Base-by-base conservation (phyloP, 2,113 vertebrate species). In the Alethe castanea region DNA sequence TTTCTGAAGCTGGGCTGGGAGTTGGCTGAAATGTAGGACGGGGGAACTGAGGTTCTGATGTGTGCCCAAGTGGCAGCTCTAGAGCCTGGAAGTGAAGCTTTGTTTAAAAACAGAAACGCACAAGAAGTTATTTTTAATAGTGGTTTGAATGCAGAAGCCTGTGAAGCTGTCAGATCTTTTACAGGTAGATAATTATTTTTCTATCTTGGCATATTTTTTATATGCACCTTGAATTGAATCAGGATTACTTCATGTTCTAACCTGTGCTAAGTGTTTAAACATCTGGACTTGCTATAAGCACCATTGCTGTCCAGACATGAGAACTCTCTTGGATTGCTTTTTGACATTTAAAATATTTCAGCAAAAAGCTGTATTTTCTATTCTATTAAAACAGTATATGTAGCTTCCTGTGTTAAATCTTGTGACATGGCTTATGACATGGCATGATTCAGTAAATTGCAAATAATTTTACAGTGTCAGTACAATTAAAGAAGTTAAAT, bases 191-290 rank as follows among this genome's bases (percentile, higher is more conserved):
- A 33, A 71, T 14, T 71, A 10, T 52, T 67, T 88, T 94, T 73
- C 87, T 88, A 0, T 88, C 88, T 88, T 81, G 88, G 31, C 40
- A 35, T 88, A 24, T 77, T 70, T 91, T 93, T 90, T 71, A 36
- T 60, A 29, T 45, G 18, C 61, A 18, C 35, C 12, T 60, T 92
- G 93, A 81, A 54, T 67, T 78, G 67, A 86, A 86, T 86, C 69
- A 20, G n/a, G 85, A 33, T 90, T 86, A 11, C 47, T 83, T 82
- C 52, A 71, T n/a, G 80, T 95, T 90, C 76, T 81, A 95, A 95
- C 90, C 92, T 93, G 90, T 61, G 80, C 72, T 67, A 25, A 93
- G n/a, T 67, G 8, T 73, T 95, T 83, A 48, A 93, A 88, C 92
- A 93, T 81, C 92, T 96, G 92, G 74, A 23, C 24, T 42, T 3